Evolutionary conservation across 2,113 vertebrate genomes (phyloP).

Genomic region (Mixornis gularis): DNA sequence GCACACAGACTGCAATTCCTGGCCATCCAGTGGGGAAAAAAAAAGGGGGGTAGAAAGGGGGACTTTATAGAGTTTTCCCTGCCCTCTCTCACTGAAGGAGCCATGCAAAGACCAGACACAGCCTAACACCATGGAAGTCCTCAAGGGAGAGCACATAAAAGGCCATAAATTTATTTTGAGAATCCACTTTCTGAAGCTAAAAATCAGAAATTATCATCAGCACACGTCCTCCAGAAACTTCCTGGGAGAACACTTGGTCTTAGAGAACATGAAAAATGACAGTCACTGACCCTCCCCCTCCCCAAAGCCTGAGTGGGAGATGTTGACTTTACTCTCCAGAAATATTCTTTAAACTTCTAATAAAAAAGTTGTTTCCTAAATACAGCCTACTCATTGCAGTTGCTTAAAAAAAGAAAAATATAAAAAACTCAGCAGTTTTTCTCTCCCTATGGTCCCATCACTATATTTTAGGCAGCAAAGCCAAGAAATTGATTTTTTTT

Average conservation of each 20-base stretch:
- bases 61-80: background rate
- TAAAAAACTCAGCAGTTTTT: background rate
- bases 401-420: background rate
- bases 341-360: background rate
- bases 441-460: background rate
- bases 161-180: background rate
- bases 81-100: background rate
- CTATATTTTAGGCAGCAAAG: constrained; percentile 36
- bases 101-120: background rate
- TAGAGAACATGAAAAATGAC: background rate
- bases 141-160: background rate
- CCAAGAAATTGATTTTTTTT: constrained; percentile 34
- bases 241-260: background rate
- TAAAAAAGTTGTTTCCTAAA: background rate
- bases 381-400: background rate
- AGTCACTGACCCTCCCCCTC: background rate
- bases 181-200: background rate
- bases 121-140: background rate
- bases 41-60: background rate
- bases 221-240: background rate
- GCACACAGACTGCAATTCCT: background rate
- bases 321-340: background rate
- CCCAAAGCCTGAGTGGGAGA: background rate
- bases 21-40: background rate
- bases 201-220: background rate